Base-by-base conservation (phyloP, 1,140 invertebrate genomes). In the Tetramorium parvispinum region DNA sequence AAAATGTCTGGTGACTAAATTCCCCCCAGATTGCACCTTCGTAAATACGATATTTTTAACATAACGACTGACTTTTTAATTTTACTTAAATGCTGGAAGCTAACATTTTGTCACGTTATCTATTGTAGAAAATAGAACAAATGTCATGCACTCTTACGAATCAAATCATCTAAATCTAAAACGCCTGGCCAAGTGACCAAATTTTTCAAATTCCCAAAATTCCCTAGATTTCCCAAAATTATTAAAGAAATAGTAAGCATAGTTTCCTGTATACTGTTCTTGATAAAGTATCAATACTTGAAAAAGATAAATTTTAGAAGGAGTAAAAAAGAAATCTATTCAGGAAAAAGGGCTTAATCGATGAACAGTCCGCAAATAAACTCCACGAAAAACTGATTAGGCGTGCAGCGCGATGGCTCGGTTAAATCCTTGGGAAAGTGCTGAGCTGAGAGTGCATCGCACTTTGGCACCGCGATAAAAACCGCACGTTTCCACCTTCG, bases 381-480 rank as follows among this genome's bases (percentile, higher is more conserved):
- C 24, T 63, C 75, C 37, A 73, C 11, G 24, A 82, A 73, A 27
- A 57, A 43, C 16, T 24, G 37, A 71, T 55, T 27, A 46, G n/a
- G 2, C 32, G 32, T 43, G 65, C 27, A 16, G 32, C 21, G 6
- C 37, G 11, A 13, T 27, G 13, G 21, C 27, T 37, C 24, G 40
- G 37, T 61, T 43, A 70, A 55, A 18, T 49, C n/a, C 4, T 11
- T 21, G 32, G 32, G 4, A 4, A 32, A 32, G 32, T 21, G 40
- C 24, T 13, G 51, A 32, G 40, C 24, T 13, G 51, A 6, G 6
- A 81, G 21, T 27, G 27, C 37, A 18, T 53, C n/a, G 59, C n/a
- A 40, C 32, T 32, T 68, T 32, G 27, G 27, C 32, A 27, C n/a
- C 53, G 11, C 2, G 49, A 24, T 55, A 75, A 66, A 85, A 66